These are phyloP conservation scores for Papilio glaucus DNA, from an alignment of 1,140 invertebrate genomes.

Conservation along the genomic window DNA sequence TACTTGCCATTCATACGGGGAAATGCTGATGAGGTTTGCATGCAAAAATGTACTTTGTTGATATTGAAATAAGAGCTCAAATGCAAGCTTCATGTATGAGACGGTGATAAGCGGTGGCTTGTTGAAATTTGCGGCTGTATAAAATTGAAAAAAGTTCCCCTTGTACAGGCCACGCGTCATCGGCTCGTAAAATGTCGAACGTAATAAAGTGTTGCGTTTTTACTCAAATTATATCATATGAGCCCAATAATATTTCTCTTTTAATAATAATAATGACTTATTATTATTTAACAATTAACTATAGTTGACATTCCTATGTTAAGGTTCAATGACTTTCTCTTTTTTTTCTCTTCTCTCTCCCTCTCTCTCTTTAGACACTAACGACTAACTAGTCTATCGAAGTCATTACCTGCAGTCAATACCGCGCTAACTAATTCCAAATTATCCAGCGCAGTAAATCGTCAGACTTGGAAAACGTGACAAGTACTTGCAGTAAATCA, in stretches of 20 bases:
- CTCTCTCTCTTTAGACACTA: no score
- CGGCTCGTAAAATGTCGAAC: background rate
- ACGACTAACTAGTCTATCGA: no score
- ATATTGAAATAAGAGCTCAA: background rate
- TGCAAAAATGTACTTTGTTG: background rate
- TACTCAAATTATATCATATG: no score
- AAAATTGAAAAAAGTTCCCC: conserved; percentile 16
- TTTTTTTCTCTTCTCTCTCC: no score
- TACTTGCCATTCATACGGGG: conserved; percentile 10
- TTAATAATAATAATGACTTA: no score
- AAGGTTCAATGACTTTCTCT: no score
- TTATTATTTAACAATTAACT: no score
- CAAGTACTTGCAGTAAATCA: conserved; percentile 10
- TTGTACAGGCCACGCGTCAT: background rate
- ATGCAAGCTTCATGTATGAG: background rate
- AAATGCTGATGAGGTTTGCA: background rate
- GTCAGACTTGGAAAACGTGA: no score
- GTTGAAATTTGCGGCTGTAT: conserved; percentile 14
- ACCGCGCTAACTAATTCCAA: background rate
- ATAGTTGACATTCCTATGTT: no score
- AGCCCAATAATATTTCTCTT: no score
- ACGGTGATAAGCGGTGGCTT: conserved; percentile 8
- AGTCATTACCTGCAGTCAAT: background rate
- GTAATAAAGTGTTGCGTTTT: background rate
- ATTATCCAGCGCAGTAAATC: conserved; percentile 2